A percentile compares a stretch with the other conserved stretches of the same genome.
Evolutionary conservation across 2,113 vertebrate species (phyloP).

Genomic region (Corydoras maculifer): DNA sequence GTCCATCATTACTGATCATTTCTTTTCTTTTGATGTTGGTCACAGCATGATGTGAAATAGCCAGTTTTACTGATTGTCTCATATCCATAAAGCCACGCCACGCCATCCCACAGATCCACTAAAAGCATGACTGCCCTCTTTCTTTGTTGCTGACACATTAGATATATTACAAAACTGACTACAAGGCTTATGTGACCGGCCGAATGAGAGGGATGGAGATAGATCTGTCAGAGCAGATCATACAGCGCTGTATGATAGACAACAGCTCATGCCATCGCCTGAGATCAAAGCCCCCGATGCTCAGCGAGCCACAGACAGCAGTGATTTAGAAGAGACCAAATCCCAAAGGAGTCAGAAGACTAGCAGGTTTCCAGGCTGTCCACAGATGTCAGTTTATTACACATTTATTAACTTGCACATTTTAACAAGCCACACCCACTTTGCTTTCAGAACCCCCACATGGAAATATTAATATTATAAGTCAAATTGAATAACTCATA

Average conservation of each 20-base stretch:
- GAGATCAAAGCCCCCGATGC: slow-evolving; percentile 16
- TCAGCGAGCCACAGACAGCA: slow-evolving; percentile 5
- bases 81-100: no score
- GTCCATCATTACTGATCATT: no score
- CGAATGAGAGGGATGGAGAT: not conserved
- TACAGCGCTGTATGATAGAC: slow-evolving; percentile 11
- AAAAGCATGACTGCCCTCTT: no score
- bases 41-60: no score
- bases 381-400: not conserved
- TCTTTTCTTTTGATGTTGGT: no score
- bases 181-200: not conserved
- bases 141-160: not conserved
- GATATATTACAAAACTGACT: slow-evolving; percentile 9
- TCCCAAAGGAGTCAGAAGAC: not conserved
- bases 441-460: not conserved
- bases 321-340: not conserved
- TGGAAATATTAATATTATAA: not conserved
- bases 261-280: slow-evolving; percentile 9
- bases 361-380: not conserved
- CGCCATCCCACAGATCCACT: no score
- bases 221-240: slow-evolving; percentile 2
- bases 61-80: no score
- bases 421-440: not conserved
- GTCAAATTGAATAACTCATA: not conserved
- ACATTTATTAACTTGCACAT: not conserved